Evolutionary conservation across 2,888 invertebrate genomes (phyloP), one percentile per base, ranked within the genome.

Genomic region (Galerucella nymphaeae): DNA sequence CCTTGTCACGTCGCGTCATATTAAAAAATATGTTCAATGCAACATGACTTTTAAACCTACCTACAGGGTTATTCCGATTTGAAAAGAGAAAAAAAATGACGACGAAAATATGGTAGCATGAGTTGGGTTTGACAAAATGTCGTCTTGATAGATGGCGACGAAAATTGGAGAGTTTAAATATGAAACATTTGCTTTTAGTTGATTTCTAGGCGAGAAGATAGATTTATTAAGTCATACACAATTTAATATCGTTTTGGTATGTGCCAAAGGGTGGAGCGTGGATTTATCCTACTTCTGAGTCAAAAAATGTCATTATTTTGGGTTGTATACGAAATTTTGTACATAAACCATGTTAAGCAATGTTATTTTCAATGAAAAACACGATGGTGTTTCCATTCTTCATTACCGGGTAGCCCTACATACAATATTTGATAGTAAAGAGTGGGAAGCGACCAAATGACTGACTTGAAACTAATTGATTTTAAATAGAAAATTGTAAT

Each of bases 21-120:
- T 79, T 78, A 81, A 82, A 83, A 83, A 83, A 82, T 81, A 80
- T 77, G 76, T 57, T 81, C 80, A 77, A 79, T 77, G 75, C 76
- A 74, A 75, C 71, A 73, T 75, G 79, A 79, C 79, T 76, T 70
- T 73, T 69, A 38, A 38, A 38, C 30, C 30, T 75, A 66, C 64
- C 50, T 71, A 71, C 69, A 61, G 58, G 72, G 64, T 53, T 63
- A 63, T 69, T 53, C 53, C 9, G 38, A 62, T 62, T 42, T 18
- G 11, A 4, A 38, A 38, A 38, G 8, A 59, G 2, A 18, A 42
- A 42, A 62, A 62, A 42, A 16, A 9, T 5, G 61, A 42, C 61
- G 0, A 18, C 11, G 16, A 59, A 62, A 62, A 62, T 62, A 62
- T 62, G 9, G 42, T 42, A 62, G 61, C 61, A 62, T 42, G 42